Conservation (phyloP, 2,888 invertebrate species). For the Proisotoma minuta region DNA sequence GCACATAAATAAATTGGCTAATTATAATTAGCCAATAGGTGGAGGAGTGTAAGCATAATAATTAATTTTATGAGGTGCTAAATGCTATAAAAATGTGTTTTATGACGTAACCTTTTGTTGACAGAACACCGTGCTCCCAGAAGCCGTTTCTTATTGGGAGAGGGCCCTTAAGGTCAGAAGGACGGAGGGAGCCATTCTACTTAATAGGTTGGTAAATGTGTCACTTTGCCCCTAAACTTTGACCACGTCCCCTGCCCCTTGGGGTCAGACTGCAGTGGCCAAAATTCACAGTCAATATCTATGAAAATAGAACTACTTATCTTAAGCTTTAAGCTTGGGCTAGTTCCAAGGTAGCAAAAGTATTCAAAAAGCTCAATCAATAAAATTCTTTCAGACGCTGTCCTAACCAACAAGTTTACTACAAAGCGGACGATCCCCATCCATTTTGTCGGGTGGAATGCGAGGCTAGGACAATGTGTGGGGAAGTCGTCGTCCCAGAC, state of each 20-base stretch:
- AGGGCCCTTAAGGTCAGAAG: conserved; percentile 81
- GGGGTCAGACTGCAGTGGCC: no score
- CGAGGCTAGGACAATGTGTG: conserved; percentile 82
- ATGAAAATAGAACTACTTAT: no score
- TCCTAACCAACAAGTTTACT: conserved; percentile 79
- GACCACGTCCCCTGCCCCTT: no score
- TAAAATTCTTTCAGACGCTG: conserved; percentile 66
- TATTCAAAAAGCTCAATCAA: neutral
- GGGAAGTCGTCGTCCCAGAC: conserved; percentile 88
- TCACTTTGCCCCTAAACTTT: no score
- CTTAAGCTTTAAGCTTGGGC: no score
- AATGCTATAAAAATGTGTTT: no score
- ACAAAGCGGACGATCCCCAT: conserved; percentile 63
- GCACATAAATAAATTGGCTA: neutral
- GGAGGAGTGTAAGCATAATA: no score
- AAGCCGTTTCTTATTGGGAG: conserved; percentile 92
- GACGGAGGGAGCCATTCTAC: conserved; percentile 75
- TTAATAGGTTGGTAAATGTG: conserved; percentile 74
- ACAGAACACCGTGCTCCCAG: conserved; percentile 72
- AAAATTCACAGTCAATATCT: no score
- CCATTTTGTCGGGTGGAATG: conserved; percentile 85
- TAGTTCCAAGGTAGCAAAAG: neutral
- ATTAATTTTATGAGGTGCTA: no score
- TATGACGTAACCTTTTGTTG: no score
- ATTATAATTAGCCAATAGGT: no score